Evolutionary conservation across 2,888 invertebrate genomes (phyloP), one percentile per base, ranked within the genome.

Genomic region (Leptura quadrifasciata): DNA sequence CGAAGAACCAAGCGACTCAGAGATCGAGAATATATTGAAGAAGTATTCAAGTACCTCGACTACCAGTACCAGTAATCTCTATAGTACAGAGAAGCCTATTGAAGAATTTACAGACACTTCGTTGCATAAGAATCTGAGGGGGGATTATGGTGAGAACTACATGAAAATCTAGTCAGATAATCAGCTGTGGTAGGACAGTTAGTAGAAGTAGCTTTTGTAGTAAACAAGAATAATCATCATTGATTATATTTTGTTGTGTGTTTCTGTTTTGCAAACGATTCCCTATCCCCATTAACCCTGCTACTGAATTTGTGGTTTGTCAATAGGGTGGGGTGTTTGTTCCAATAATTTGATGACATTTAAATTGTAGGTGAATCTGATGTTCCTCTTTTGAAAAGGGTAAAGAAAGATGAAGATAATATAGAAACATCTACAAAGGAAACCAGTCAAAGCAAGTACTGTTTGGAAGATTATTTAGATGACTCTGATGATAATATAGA

Each of bases 1-100:
- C 2, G 15, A 69, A 39, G 69, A 69, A n/a, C 69, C 69, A 24
- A 69, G 57, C 47, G 69, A 69, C 17, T 57, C 69, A 0, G 69
- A 69, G 24, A 15, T 69, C 47, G 69, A 69, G 39, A 39, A 39
- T 39, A 69, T 69, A 58, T 47, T 69, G 47, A 69, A 69, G 39
- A 57, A 58, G 54, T 58, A 39, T 39, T 17, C 20, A 12, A 58
- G 35, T 21, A 20, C 58, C 15, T 35, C 47, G 9, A n/a, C 20
- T 17, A 57, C 20, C 21, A 8, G 21, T n/a, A 52, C 15, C 12
- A 57, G 10, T 57, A 9, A 8, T 55, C 8, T 10, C 18, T 1
- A 55, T 10, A 20, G 2, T 8, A 6, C 10, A 18, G 17, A 8
- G 6, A 55, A 18, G 3, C 21, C 10, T 1, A 12, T 20, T 20